A percentile compares a stretch with the other conserved stretches of the same genome.
Conservation (phyloP, 2,888 invertebrate genomes). For the Lepidochitona cinerea region DNA sequence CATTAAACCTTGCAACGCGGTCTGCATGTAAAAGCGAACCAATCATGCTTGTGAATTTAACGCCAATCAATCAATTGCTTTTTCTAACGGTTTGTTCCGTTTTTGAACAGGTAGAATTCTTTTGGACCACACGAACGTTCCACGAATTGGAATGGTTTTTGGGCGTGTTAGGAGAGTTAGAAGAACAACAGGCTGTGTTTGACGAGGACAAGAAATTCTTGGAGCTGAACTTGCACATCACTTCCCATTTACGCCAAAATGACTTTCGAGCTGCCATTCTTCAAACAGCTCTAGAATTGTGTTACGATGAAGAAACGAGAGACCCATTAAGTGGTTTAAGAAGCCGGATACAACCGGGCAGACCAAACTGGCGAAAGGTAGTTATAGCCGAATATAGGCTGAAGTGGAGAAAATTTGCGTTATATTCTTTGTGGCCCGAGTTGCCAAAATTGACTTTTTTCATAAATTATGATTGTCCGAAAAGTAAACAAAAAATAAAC, state of each 20-base stretch:
- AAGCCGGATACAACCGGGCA: conserved; percentile 92
- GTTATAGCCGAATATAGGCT: too few relatives aligned
- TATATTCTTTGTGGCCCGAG: too few relatives aligned
- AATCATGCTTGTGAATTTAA: too few relatives aligned
- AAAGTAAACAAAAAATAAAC: too few relatives aligned
- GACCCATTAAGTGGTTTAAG: conserved; percentile 79
- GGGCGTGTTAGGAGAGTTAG: conserved; percentile 89
- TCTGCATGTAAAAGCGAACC: too few relatives aligned
- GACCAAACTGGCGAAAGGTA: conserved; percentile 96
- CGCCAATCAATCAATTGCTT: too few relatives aligned
- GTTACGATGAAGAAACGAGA: conserved; percentile 85
- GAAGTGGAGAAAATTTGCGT: too few relatives aligned
- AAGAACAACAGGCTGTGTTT: conserved; percentile 81
- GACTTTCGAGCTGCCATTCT: conserved; percentile 67
- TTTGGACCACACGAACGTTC: conserved; percentile 97
- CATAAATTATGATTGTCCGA: too few relatives aligned
- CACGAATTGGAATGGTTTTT: conserved; percentile 98
- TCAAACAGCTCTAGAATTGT: conserved; percentile 88
- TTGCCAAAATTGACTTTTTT: too few relatives aligned
- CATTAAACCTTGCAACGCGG: too few relatives aligned
- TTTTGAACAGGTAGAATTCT: conserved; percentile 96
- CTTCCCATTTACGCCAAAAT: conserved; percentile 14
- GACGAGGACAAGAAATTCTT: conserved; percentile 14
- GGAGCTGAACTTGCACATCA: conserved; percentile 30
- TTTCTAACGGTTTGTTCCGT: too few relatives aligned